phyloP scores from a whole-genome alignment of 2,797 vertebrate species.

The Cyclura pinguis region DNA sequence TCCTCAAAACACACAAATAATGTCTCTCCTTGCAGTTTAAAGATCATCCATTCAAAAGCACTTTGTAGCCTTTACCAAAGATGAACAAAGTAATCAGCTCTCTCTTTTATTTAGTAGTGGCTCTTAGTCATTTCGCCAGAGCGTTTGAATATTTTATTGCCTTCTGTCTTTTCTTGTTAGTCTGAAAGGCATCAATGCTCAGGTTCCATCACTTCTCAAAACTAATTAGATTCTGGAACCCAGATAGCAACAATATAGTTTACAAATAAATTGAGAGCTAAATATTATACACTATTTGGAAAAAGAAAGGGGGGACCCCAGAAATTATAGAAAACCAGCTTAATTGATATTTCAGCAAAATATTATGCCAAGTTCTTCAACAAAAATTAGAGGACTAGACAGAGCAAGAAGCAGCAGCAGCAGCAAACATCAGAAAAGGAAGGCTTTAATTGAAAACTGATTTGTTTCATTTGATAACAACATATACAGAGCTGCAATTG shows the following conservation, averaged over 20 bases:
- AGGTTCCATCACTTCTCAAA: constrained; percentile 11
- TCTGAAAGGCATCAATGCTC: constrained; percentile 29
- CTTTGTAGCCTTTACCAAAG: constrained; percentile 7
- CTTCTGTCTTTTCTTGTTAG: constrained; percentile 27
- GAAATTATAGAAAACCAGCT: too few species aligned
- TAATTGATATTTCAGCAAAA: too few species aligned
- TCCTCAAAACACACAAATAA: constrained; percentile 23
- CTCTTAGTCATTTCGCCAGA: not conserved
- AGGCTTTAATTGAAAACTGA: too few species aligned
- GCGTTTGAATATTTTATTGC: constrained; percentile 37
- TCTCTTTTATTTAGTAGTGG: constrained; percentile 35
- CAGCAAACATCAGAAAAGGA: too few species aligned
- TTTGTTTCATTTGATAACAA: too few species aligned
- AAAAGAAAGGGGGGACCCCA: too few species aligned
- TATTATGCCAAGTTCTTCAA: too few species aligned
- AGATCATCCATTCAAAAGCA: constrained; percentile 2
- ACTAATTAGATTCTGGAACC: constrained; percentile 12
- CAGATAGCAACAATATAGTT: not conserved
- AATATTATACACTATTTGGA: too few species aligned
- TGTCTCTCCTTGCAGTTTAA: not conserved
- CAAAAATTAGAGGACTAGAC: too few species aligned
- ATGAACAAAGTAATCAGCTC: not conserved
- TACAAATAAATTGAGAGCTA: not conserved
- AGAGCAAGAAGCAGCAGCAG: too few species aligned
- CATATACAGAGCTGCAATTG: too few species aligned